Conservation (phyloP, 2,797 vertebrate genomes). For the Peromyscus nudipes region DNA sequence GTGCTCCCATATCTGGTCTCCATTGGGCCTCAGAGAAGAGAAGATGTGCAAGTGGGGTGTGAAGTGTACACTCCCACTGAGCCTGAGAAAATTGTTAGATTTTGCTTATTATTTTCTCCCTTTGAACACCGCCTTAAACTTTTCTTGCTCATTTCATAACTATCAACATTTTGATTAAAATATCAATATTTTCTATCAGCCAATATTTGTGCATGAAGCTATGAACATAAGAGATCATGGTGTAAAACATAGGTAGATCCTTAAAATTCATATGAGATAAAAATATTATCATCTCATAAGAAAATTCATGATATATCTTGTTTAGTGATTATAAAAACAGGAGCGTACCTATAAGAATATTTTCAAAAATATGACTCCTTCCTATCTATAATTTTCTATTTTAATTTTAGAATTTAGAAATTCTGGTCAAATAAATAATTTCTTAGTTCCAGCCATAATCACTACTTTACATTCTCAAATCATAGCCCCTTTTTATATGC, state of each 20-base stretch:
- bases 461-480: not conserved
- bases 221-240: not conserved
- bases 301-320: not conserved
- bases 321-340: not conserved
- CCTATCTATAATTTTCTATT: not conserved
- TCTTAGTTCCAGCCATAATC: not conserved
- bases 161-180: not conserved
- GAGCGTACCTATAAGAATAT: not conserved
- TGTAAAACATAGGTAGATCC: not conserved
- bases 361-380: not conserved
- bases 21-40: no score
- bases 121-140: not conserved
- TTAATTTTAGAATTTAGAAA: slow-evolving; percentile 31
- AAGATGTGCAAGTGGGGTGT: not conserved
- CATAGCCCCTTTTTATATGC: not conserved
- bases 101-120: not conserved
- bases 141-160: not conserved
- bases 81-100: not conserved
- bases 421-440: not conserved
- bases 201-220: not conserved
- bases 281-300: not conserved
- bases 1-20: not conserved
- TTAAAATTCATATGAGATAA: slow-evolving; percentile 2
- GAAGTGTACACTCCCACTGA: not conserved
- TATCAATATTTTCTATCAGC: not conserved